Percentiles rank a stretch among this genome's conserved stretches.
Conservation (phyloP, 2,888 invertebrate genomes). For the Mechanitis mazaeus region DNA sequence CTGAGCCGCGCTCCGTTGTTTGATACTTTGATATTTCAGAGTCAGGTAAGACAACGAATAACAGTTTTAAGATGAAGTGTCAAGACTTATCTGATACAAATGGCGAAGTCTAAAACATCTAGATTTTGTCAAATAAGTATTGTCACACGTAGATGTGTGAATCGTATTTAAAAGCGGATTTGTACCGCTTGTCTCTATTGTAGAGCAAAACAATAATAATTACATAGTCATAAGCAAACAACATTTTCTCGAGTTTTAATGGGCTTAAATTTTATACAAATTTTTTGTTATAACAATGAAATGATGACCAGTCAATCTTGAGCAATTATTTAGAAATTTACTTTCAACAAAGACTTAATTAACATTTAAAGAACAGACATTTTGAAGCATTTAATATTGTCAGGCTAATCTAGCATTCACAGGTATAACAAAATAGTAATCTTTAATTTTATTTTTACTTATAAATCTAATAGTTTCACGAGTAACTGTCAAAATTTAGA, state of each 20-base stretch:
- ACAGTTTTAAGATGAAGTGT: constrained; percentile 4
- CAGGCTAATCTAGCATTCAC: too few relatives aligned
- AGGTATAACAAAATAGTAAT: too few relatives aligned
- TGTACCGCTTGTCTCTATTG: too few relatives aligned
- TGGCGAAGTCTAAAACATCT: background rate
- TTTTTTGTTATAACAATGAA: constrained; percentile 3
- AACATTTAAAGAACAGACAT: background rate
- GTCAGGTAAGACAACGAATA: constrained; percentile 8
- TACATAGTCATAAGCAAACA: too few relatives aligned
- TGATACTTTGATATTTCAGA: constrained; percentile 12
- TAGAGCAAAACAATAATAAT: too few relatives aligned
- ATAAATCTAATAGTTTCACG: too few relatives aligned
- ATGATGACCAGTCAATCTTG: background rate
- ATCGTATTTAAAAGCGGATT: too few relatives aligned
- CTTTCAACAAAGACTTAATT: constrained; percentile 4
- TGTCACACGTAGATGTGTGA: background rate
- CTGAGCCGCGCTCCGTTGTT: constrained; percentile 35
- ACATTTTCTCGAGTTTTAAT: background rate
- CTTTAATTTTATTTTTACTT: too few relatives aligned
- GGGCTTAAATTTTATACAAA: constrained; percentile 1
- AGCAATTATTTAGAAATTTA: too few relatives aligned
- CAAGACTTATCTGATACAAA: background rate
- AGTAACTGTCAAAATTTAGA: too few relatives aligned
- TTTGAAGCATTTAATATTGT: too few relatives aligned
- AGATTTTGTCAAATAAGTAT: background rate